These are phyloP conservation scores for Melanotaenia maccullochi DNA, from an alignment of 2,797 vertebrate genomes.

Conservation along the genomic window DNA sequence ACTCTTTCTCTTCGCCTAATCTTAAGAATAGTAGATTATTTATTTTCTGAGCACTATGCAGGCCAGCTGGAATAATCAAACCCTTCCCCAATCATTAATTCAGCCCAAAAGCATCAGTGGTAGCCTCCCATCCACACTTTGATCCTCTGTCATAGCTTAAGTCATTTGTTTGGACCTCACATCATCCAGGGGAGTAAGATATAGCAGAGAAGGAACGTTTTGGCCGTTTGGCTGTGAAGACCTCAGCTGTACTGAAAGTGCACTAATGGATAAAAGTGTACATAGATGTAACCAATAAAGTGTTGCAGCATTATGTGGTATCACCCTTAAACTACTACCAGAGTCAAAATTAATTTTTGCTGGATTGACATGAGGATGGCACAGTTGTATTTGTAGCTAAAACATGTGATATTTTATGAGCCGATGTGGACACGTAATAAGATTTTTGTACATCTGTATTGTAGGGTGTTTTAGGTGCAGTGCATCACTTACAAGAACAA, in stretches of 20 bases:
- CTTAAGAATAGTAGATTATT: conserved; percentile 10
- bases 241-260: conserved; percentile 48
- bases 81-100: conserved; percentile 44
- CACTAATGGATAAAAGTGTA: conserved; percentile 11
- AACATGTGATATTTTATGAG: neutral
- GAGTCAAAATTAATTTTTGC: neutral
- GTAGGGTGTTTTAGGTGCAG: neutral
- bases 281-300: neutral
- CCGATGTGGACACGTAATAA: neutral
- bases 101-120: conserved; percentile 65
- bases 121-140: conserved; percentile 59
- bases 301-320: neutral
- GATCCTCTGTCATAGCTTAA: conserved; percentile 51
- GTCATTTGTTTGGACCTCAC: conserved; percentile 66
- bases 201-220: conserved; percentile 42
- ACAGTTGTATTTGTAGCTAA: neutral
- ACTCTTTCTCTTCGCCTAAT: conserved; percentile 37
- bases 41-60: conserved; percentile 15
- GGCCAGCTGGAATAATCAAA: conserved; percentile 31
- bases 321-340: neutral
- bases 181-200: conserved; percentile 35
- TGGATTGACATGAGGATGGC: neutral
- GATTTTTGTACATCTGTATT: neutral
- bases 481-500: conserved; percentile 32
- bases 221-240: conserved; percentile 43